Evolutionary conservation across 2,888 invertebrate species (phyloP).

Genomic region (Macrophya annulata): DNA sequence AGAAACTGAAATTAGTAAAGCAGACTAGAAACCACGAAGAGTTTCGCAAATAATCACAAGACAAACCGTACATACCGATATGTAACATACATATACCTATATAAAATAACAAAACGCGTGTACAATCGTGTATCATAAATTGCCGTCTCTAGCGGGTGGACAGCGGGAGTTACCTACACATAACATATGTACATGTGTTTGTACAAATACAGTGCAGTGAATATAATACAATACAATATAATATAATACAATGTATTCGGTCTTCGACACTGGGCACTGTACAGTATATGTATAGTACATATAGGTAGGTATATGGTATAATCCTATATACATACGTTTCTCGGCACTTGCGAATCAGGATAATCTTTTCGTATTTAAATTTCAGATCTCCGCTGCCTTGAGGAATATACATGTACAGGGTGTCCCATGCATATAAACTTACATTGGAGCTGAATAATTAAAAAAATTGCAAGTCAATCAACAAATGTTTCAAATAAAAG

Average conservation of each 20-base stretch:
- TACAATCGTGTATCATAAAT: neutral
- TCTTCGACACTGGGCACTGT: constrained; percentile 1
- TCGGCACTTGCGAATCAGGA: constrained; percentile 25
- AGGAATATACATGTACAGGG: neutral
- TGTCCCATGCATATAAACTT: too few species aligned
- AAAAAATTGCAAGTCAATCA: too few species aligned
- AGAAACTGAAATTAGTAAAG: constrained; percentile 21
- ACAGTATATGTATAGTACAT: neutral
- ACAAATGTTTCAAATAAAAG: too few species aligned
- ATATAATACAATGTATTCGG: neutral
- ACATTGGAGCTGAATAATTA: too few species aligned
- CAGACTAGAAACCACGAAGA: neutral
- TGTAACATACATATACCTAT: neutral
- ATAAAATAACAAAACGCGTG: neutral
- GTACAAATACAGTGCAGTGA: neutral
- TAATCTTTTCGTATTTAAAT: constrained; percentile 49
- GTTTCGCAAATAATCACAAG: constrained; percentile 15
- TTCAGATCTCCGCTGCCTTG: constrained; percentile 14
- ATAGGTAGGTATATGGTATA: neutral
- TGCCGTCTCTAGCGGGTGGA: neutral
- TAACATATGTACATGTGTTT: neutral
- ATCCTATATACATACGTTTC: neutral
- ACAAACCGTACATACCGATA: neutral
- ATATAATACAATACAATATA: neutral
- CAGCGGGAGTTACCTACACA: neutral